Evolutionary conservation across 2,888 invertebrate species (phyloP).

Genomic region (Pyrochroa serraticornis): DNA sequence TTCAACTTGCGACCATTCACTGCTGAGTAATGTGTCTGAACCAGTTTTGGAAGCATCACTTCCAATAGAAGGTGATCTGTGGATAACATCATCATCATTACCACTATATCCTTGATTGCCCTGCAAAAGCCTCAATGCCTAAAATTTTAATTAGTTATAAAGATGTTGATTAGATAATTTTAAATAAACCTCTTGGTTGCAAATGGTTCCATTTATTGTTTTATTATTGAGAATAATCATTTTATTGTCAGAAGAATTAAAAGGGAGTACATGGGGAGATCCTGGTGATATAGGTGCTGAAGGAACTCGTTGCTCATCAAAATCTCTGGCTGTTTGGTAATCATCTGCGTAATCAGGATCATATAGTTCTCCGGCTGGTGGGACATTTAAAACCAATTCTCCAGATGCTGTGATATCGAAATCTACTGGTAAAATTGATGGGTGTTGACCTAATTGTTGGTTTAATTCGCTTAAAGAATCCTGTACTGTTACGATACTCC

Average conservation of each 20-base stretch:
- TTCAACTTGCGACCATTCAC: constrained; percentile 97
- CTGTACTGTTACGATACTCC: constrained; percentile 88
- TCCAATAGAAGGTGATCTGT: constrained; percentile 68
- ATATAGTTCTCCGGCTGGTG: constrained; percentile 64
- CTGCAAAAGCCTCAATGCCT: constrained; percentile 75
- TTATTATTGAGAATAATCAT: constrained; percentile 81
- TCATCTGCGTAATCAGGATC: constrained; percentile 62
- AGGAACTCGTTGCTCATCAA: constrained; percentile 80
- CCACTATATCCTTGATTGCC: constrained; percentile 71
- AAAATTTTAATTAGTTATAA: constrained; percentile 15
- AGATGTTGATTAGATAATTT: background rate
- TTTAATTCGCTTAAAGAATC: constrained; percentile 89
- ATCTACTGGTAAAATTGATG: constrained; percentile 89
- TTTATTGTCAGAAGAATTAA: constrained; percentile 79
- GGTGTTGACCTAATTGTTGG: constrained; percentile 86
- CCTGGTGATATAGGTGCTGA: constrained; percentile 75
- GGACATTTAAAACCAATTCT: constrained; percentile 70
- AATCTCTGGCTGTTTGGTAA: constrained; percentile 61
- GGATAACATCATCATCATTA: constrained; percentile 58
- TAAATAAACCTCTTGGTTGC: constrained; percentile 73
- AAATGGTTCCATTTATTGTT: constrained; percentile 62
- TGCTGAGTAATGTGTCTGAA: constrained; percentile 74
- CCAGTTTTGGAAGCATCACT: constrained; percentile 71
- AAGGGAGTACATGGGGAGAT: constrained; percentile 75
- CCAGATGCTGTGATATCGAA: constrained; percentile 87